Percentiles rank a stretch among this genome's conserved stretches.
These are phyloP conservation scores for Drosophila sp. DNA, from an alignment of 1,140 invertebrate species.

Conservation along the genomic window DNA sequence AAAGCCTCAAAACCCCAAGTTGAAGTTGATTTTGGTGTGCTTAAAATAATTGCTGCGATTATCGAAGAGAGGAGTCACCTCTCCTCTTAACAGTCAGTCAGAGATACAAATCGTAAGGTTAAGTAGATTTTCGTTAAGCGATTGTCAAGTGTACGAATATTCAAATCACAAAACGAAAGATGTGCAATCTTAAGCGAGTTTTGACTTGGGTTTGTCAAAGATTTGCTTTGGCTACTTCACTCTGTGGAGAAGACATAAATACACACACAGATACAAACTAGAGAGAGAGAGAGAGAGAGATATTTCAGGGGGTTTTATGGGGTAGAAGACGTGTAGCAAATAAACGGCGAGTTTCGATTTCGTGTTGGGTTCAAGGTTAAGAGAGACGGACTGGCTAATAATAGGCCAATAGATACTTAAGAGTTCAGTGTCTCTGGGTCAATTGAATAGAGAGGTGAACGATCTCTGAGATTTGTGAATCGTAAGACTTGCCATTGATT, in stretches of 20 bases:
- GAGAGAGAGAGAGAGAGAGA: background rate
- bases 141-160: conserved; percentile 65
- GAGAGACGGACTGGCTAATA: conserved; percentile 3
- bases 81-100: conserved; percentile 2
- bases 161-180: conserved; percentile 41
- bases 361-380: conserved; percentile 16
- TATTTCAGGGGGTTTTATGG: background rate
- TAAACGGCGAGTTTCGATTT: conserved; percentile 11
- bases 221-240: conserved; percentile 1
- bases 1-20: conserved; percentile 27
- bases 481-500: conserved; percentile 2
- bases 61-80: conserved; percentile 43
- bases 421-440: conserved; percentile 15
- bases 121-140: conserved; percentile 59
- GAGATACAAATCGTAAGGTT: conserved; percentile 55
- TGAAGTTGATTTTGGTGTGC: conserved; percentile 64
- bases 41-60: conserved; percentile 71
- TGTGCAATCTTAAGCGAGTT: conserved; percentile 51
- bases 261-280: background rate
- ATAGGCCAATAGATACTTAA: conserved; percentile 9
- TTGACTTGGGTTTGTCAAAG: conserved; percentile 36
- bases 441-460: conserved; percentile 3
- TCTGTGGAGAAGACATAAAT: background rate
- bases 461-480: background rate
- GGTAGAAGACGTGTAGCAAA: background rate